Conservation (phyloP, 2,113 vertebrate species). For the Aramus guarauna region DNA sequence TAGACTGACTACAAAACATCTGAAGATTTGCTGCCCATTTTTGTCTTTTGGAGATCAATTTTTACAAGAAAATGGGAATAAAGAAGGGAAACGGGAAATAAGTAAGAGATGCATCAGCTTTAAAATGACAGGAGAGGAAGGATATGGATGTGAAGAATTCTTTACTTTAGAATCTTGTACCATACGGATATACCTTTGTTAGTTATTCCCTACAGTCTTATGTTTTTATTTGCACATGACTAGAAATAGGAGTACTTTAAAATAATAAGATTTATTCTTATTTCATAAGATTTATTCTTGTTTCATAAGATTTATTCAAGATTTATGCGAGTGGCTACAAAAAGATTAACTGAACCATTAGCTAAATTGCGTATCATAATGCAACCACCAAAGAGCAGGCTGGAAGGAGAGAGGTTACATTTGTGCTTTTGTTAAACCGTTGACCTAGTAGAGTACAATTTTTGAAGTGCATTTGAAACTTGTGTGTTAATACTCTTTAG, state of each 20-base stretch:
- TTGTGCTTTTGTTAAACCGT: not conserved
- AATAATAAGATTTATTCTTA: not conserved
- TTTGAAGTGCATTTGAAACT: not conserved
- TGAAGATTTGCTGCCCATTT: not conserved
- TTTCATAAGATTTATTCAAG: not conserved
- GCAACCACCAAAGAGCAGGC: not conserved
- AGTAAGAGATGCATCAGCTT: not conserved
- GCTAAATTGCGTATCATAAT: not conserved
- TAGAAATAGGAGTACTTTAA: not conserved
- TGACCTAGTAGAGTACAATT: not conserved
- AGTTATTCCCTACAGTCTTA: not conserved
- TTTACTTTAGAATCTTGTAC: not conserved
- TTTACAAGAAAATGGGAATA: not conserved
- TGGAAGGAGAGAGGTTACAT: not conserved
- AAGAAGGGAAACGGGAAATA: not conserved
- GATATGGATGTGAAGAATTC: not conserved
- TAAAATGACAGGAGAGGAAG: not conserved
- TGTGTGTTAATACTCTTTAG: not conserved
- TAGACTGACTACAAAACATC: not conserved
- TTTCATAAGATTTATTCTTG: not conserved
- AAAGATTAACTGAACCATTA: slow-evolving; percentile 9
- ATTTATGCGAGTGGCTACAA: not conserved
- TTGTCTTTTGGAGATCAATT: not conserved
- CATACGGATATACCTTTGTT: not conserved
- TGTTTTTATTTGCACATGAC: not conserved